These are phyloP conservation scores for Battus philenor DNA, from an alignment of 1,140 invertebrate genomes.

Conservation along the genomic window DNA sequence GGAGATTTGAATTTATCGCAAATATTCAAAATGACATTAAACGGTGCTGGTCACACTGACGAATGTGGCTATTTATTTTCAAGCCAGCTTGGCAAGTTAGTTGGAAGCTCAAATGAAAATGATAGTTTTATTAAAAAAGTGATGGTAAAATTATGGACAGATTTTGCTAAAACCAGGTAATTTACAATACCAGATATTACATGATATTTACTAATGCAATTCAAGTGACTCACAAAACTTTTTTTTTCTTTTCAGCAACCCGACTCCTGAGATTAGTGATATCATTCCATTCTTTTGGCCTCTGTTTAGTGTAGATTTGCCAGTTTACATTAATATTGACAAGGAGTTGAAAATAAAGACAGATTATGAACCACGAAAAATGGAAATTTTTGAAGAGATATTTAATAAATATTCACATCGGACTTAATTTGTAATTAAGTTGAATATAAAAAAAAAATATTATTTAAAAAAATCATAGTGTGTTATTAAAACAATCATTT, in stretches of 20 bases:
- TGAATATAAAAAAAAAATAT: too few species aligned
- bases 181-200: too few species aligned
- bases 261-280: constrained; percentile 11
- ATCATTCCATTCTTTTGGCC: constrained; percentile 21
- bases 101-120: constrained; percentile 45
- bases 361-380: constrained; percentile 28
- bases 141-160: constrained; percentile 75
- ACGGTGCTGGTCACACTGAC: constrained; percentile 70
- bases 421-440: too few species aligned
- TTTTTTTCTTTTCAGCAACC: constrained; percentile 24
- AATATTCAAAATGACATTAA: constrained; percentile 44
- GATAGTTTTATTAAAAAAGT: constrained; percentile 57
- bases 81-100: constrained; percentile 26
- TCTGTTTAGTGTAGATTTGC: constrained; percentile 17
- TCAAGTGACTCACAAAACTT: too few species aligned
- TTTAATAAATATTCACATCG: constrained; percentile 21
- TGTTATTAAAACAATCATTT: too few species aligned
- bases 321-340: constrained; percentile 24
- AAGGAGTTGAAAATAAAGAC: constrained; percentile 21
- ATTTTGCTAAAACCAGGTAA: constrained; percentile 78
- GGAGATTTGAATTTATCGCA: constrained; percentile 61
- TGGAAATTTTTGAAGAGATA: constrained; percentile 26
- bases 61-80: constrained; percentile 66
- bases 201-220: too few species aligned
- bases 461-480: too few species aligned